Evolutionary conservation across 2,888 invertebrate genomes (phyloP), one percentile per base, ranked within the genome.

Genomic region (Cerceris rybyensis): DNA sequence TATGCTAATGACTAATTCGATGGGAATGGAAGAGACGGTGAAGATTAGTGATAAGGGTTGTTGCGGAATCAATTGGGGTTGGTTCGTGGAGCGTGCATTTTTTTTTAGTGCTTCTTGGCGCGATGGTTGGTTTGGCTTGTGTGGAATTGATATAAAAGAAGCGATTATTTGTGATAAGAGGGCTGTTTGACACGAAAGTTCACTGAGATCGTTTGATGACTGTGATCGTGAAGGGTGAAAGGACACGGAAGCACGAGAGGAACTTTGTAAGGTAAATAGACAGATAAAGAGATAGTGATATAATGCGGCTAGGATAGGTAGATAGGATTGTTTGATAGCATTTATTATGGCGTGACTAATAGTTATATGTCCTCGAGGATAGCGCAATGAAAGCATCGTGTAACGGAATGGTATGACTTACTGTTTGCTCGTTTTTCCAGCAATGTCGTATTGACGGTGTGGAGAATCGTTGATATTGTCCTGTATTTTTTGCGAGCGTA

Each of bases 241-340:
- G 70, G 61, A 8, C 17, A 13, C 65, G 63, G 60, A 9, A 64
- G 68, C 73, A 66, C 68, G 70, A 66, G 64, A 70, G 60, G 52
- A 14, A 46, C 68, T 55, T 41, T 52, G 70, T 28, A 63, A 28
- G 28, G 58, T 63, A 70, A 69, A 70, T 58, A 58, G 71, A 6
- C 16, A 64, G 80, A 81, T 85, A 78, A 83, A 81, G 77, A 63
- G 82, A 82, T 79, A 84, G 76, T 43, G 54, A 75, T 73, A 75
- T 82, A 82, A 85, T 59, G 70, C 43, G 52, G 60, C 14, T 57
- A 39, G 70, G 54, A 63, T 70, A 61, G 73, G 49, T 52, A 70
- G 80, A 80, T 80, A 64, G 73, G 61, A 76, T 73, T 77, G 80
- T 76, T 77, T 74, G 77, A 75, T 78, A 66, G 73, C 57, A 54